Base-by-base conservation (phyloP, 1,140 invertebrate genomes). In the Calephelis nemesis region DNA sequence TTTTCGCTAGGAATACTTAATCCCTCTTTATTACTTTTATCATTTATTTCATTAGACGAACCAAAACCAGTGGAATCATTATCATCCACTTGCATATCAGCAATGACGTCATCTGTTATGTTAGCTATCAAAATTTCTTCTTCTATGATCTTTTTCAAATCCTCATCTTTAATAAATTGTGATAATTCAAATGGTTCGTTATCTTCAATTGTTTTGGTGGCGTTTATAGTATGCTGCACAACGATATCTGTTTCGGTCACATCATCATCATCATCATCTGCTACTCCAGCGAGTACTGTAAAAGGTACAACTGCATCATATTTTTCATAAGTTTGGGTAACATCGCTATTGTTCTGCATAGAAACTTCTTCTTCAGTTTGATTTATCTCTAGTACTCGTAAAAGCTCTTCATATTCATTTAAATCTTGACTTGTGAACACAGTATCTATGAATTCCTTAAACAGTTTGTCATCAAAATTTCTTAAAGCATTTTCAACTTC, bases 361-460 rank as follows among this genome's bases (percentile, higher is more conserved):
- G 11, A 0, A 12, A 7, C 10, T 58, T 58, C 13, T 30, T 54
- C 12, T 39, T 58, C 5, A 39, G 30, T 12, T 30, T 7, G 19
- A 58, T 58, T 58, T 1, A 5, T 30, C 30, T 58, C 54, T 4
- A 58, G 30, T 39, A 30, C 30, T 58, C 54, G 15, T 2, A 77
- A 52, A 52, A 67, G 45, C 45, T 78, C 68, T 63, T 74, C 39
- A 65, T 81, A 75, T 50, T 80, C 69, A 19, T 68, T 54, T 13
- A 77, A 65, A 71, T 85, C 79, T 15, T 82, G 74, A 19, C 63
- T 76, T 47, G 70, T 74, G 67, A 87, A 84, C 75, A 85, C 78
- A 0, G 78, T 81, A 52, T 63, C 68, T 8, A 87, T 60, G 62
- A 84, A 81, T 49, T 87, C 80, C 54, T 78, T 77, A 54, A 85